phyloP scores from a whole-genome alignment of 2,888 invertebrate species.

The Teleogryllus oceanicus region DNA sequence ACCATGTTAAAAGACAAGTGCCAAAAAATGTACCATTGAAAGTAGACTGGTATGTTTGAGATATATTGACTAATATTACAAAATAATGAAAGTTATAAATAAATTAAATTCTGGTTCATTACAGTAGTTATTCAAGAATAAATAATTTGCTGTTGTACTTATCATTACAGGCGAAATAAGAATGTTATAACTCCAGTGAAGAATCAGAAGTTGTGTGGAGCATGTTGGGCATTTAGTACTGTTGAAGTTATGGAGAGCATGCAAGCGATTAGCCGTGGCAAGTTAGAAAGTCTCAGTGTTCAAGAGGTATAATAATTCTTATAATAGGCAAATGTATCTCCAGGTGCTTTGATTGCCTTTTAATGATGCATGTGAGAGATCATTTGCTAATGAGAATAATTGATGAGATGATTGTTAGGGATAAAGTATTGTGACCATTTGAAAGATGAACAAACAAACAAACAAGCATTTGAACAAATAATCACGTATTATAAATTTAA shows the following conservation, averaged over 20 bases:
- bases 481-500: too few species aligned
- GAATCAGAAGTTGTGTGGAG: constrained; percentile 74
- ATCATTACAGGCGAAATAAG: constrained; percentile 59
- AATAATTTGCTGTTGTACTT: background rate
- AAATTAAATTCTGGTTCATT: too few species aligned
- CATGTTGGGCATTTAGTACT: constrained; percentile 83
- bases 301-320: constrained; percentile 55
- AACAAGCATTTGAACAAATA: too few species aligned
- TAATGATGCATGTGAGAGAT: background rate
- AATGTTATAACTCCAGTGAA: constrained; percentile 64
- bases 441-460: too few species aligned
- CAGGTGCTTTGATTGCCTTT: too few species aligned
- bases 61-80: constrained; percentile 21
- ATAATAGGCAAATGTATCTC: constrained; percentile 25
- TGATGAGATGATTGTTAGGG: too few species aligned
- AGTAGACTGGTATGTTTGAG: constrained; percentile 53
- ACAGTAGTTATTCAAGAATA: background rate
- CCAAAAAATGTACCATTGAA: constrained; percentile 48
- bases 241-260: constrained; percentile 73
- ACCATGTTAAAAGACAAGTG: constrained; percentile 38
- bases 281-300: constrained; percentile 62
- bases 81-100: constrained; percentile 20
- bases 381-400: background rate
- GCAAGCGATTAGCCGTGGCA: constrained; percentile 64
- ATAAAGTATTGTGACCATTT: too few species aligned